Evolutionary conservation across 2,113 vertebrate genomes (phyloP), one percentile per base, ranked within the genome.

Genomic region (Ctenomys sociabilis): DNA sequence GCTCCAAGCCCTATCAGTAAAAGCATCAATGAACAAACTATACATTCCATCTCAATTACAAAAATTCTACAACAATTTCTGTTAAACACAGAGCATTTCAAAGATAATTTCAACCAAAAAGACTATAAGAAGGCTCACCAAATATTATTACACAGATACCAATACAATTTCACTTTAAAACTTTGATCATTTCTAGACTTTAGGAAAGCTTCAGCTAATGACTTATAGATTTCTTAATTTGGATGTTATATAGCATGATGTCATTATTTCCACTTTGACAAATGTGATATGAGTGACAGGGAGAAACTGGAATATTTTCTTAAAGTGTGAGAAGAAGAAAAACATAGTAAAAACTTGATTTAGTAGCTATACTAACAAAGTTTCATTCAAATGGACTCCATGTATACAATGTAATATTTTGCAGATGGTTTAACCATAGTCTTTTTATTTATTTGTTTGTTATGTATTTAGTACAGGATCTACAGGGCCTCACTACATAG

Each of bases 221-320:
- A 4, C 22, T 85, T 85, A 73, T 64, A 72, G 4, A 81, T n/a
- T 54, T 94, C 57, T 88, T 92, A 91, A 92, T 54, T 85, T 94
- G 83, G 35, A 4, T 85, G 94, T 45, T 59, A 70, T 59, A 75
- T 7, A 75, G 22, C n/a, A 82, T 64, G 14, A 43, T 68, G 21
- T 82, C 11, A 93, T 90, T 88, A 78, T 66, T 90, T 94, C 19
- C 19, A 93, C 21, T 75, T 68, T 86, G 24, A 89, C 32, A 54
- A 92, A 52, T 7, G 85, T 19, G 35, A 64, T 30, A 24, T 24
- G 37, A 90, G 40, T 30, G 4, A 54, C 4, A 52, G 4, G 7
- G 17, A 57, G 9, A 35, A 35, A 35, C 13, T 57, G 40, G 52
- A 87, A 35, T 26, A 63, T 57, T 57, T 54, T 57, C 88, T 13